Evolutionary conservation across 2,888 invertebrate species (phyloP), one percentile per base, ranked within the genome.

Genomic region (Zygothrica quintamaculata): DNA sequence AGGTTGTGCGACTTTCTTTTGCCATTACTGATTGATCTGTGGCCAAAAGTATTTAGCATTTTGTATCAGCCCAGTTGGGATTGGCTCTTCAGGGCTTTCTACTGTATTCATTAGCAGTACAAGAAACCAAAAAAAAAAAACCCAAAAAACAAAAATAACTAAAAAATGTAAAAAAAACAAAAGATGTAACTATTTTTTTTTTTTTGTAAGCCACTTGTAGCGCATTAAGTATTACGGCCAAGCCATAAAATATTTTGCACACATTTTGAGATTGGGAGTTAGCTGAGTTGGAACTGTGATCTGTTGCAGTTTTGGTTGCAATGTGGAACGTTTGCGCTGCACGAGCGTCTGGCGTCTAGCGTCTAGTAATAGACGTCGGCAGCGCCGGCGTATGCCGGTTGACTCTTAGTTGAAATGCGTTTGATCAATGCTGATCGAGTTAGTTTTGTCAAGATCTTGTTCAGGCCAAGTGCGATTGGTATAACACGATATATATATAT

Each of bases 371-470:
- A 48, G 71, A 48, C 47, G 50, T 48, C 56, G 71, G 13, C 61
- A 60, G 57, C 58, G 77, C 40, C 60, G 50, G 36, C 57, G 59
- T 47, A 52, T 65, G 61, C 62, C 80, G 79, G 77, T 74, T 74
- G 80, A 57, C 66, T 76, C 76, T 66, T 77, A 88, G 77, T 87
- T 79, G 80, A 88, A 86, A 84, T 84, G 82, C 77, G 81, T 80
- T 81, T 87, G 88, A 89, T 89, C 79, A 86, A 82, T 87, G 84
- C 74, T 76, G 88, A 88, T 89, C 88, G 85, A 86, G 88, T 89
- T 84, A 89, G 89, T 89, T 89, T 87, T 78, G 87, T 84, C 82
- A 79, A 88, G 89, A 89, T 88, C 89, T 88, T 87, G 88, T 89
- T 75, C 87, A 86, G 84, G 88, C 81, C 77, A 86, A 88, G 88